Evolutionary conservation across 2,888 invertebrate genomes (phyloP).

Genomic region (Atherix ibis): DNA sequence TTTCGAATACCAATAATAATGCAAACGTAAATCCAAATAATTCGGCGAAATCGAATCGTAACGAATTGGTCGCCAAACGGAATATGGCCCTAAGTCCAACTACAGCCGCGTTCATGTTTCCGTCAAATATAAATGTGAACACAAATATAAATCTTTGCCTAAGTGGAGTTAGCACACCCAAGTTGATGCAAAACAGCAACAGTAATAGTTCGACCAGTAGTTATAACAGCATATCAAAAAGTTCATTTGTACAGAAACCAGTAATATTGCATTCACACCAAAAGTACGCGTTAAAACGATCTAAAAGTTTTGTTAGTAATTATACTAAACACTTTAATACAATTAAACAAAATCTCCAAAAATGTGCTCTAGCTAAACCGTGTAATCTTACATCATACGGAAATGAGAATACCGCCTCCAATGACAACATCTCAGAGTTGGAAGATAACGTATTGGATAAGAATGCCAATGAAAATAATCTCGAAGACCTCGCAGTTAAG

Average conservation of each 20-base stretch:
- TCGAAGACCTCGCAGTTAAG: conserved; percentile 22
- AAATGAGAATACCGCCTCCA: neutral
- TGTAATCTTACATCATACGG: conserved; percentile 8
- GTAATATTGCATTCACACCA: conserved; percentile 11
- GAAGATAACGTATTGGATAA: conserved; percentile 1
- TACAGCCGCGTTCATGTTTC: neutral
- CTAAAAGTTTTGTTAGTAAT: conserved; percentile 28
- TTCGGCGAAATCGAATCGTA: too few relatives aligned
- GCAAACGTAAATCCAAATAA: too few relatives aligned
- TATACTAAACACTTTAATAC: conserved; percentile 20
- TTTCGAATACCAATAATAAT: too few relatives aligned
- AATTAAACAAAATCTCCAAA: conserved; percentile 19
- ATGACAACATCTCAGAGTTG: neutral
- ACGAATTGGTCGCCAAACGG: neutral
- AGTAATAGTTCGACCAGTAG: conserved; percentile 1
- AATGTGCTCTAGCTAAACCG: conserved; percentile 4
- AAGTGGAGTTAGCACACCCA: neutral
- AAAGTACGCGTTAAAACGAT: conserved; percentile 20
- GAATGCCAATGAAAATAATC: neutral
- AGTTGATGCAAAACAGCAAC: too few relatives aligned
- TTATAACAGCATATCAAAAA: conserved; percentile 1
- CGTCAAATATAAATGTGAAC: neutral
- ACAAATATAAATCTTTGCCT: neutral
- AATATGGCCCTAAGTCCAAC: conserved; percentile 5
- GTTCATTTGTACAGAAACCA: conserved; percentile 11